These are phyloP conservation scores for Psammodynastes pulverulentus DNA, from an alignment of 2,113 vertebrate species.

Conservation along the genomic window DNA sequence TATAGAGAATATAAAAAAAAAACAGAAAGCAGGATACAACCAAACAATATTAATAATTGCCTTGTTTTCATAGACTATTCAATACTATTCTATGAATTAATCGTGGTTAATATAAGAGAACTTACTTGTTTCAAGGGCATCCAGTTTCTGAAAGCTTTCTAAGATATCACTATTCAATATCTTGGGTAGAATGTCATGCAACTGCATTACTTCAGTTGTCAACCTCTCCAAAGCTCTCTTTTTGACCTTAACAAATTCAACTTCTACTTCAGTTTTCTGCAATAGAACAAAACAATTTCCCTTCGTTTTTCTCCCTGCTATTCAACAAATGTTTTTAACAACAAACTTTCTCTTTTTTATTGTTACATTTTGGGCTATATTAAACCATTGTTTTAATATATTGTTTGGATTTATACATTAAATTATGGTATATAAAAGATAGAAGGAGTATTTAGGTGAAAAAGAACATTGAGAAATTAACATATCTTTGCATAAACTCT, in stretches of 20 bases:
- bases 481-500: background rate
- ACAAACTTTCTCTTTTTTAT: background rate
- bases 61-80: background rate
- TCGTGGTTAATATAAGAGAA: slow-evolving; percentile 14
- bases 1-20: background rate
- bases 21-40: background rate
- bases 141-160: slow-evolving; percentile 74
- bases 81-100: background rate
- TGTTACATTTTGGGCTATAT: background rate
- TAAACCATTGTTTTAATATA: background rate
- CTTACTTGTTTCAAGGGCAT: slow-evolving; percentile 76
- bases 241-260: slow-evolving; percentile 77
- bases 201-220: slow-evolving; percentile 92
- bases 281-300: slow-evolving; percentile 27
- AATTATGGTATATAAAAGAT: background rate
- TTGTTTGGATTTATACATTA: background rate
- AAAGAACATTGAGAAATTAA: background rate
- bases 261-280: slow-evolving; percentile 60
- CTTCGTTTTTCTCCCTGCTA: background rate
- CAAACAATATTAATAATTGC: background rate
- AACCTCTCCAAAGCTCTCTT: slow-evolving; percentile 85
- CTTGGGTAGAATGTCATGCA: slow-evolving; percentile 85
- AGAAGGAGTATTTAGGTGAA: background rate
- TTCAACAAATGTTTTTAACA: background rate
- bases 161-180: slow-evolving; percentile 77